phyloP scores from a whole-genome alignment of 2,113 vertebrate genomes.

The Turnix velox region DNA sequence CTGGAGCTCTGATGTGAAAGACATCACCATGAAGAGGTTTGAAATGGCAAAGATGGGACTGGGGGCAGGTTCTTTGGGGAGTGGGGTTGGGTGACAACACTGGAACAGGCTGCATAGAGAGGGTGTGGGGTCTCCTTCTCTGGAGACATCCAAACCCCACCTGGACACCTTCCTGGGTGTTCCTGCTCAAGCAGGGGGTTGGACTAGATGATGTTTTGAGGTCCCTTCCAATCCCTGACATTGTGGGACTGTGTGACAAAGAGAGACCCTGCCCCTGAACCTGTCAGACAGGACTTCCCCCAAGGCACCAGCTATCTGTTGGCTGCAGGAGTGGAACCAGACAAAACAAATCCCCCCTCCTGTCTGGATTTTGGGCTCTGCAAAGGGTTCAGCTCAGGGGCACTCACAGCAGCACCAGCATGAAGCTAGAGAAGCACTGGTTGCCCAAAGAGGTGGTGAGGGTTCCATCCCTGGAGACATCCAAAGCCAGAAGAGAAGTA shows the following conservation, averaged over 20 bases:
- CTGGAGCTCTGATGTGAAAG: not conserved
- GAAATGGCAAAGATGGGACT: rapidly evolving
- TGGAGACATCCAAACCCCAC: no score
- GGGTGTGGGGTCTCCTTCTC: no score
- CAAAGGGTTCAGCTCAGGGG: not conserved
- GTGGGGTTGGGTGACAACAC: not conserved
- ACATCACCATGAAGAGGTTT: not conserved
- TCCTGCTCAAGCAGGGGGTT: no score
- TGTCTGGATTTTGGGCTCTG: rapidly evolving
- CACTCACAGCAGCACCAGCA: not conserved
- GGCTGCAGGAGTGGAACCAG: not conserved
- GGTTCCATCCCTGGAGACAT: no score
- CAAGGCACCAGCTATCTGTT: not conserved
- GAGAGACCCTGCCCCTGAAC: not conserved
- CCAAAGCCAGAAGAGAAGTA: no score
- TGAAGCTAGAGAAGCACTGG: no score
- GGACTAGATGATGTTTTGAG: no score
- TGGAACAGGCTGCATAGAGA: no score
- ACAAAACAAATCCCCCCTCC: not conserved
- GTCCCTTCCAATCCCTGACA: no score
- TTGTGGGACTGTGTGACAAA: no score
- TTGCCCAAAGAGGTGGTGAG: no score
- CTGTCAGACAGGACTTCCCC: rapidly evolving
- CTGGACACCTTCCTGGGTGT: no score
- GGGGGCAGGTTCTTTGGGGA: not conserved